Conservation (phyloP, 2,888 invertebrate species). For the Callosobruchus maculatus region DNA sequence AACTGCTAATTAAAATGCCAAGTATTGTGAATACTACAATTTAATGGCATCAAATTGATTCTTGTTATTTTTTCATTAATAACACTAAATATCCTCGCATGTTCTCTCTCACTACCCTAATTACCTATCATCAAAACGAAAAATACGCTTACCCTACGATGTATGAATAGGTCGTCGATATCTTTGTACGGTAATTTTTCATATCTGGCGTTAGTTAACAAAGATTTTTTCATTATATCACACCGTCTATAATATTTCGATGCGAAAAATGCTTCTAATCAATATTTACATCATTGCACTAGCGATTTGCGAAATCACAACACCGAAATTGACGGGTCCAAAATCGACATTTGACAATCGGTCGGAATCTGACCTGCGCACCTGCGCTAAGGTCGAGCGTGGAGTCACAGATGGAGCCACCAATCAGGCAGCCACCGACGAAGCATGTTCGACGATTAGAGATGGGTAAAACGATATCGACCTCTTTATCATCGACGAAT, state of each 20-base stretch:
- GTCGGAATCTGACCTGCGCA: not conserved
- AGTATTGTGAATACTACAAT: not conserved
- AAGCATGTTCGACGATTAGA: too few species aligned
- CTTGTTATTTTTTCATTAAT: not conserved
- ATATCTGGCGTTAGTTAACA: slow-evolving; percentile 42
- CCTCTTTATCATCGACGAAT: too few species aligned
- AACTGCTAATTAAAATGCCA: not conserved
- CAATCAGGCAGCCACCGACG: too few species aligned
- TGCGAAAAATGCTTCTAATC: not conserved
- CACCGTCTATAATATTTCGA: not conserved
- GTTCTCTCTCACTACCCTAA: too few species aligned
- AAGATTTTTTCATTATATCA: slow-evolving; percentile 41
- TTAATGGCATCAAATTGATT: not conserved
- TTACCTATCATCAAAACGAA: not conserved
- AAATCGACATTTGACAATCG: not conserved
- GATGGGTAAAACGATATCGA: too few species aligned
- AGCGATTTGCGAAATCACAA: not conserved
- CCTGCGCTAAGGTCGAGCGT: too few species aligned
- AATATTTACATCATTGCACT: slow-evolving; percentile 2
- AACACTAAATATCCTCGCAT: too few species aligned
- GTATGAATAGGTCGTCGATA: slow-evolving; percentile 31
- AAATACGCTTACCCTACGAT: slow-evolving; percentile 31
- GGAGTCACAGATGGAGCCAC: too few species aligned
- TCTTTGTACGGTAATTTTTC: slow-evolving; percentile 44
- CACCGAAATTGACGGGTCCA: not conserved